Evolutionary conservation across 2,888 invertebrate genomes (phyloP).

Genomic region (Agonopterix arenella): DNA sequence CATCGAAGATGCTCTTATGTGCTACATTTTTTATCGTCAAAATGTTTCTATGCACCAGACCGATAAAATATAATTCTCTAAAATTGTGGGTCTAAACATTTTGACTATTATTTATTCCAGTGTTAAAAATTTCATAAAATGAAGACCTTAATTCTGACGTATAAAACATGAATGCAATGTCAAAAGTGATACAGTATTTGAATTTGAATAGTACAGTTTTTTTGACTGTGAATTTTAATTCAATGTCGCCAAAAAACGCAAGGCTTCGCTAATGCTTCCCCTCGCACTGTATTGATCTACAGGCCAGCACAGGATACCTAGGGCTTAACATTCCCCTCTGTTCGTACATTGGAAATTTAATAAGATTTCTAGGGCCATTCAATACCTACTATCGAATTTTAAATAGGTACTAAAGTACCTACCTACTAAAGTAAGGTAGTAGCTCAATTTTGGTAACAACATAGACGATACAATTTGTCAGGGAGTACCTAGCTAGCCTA

Average conservation of each 20-base stretch:
- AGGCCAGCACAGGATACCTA: slow-evolving; percentile 5
- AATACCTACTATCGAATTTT: no score
- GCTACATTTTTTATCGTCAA: slow-evolving; percentile 25
- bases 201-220: background rate
- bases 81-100: background rate
- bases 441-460: no score
- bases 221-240: background rate
- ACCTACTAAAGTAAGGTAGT: no score
- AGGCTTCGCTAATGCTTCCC: slow-evolving; percentile 5
- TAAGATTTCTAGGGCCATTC: no score
- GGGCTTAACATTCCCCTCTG: background rate
- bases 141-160: no score
- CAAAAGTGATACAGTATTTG: no score
- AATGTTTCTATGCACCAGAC: background rate
- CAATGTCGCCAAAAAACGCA: background rate
- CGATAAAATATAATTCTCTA: background rate
- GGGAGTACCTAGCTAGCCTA: no score
- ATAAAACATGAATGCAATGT: no score
- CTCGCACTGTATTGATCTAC: slow-evolving; percentile 6
- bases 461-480: no score
- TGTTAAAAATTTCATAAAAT: background rate
- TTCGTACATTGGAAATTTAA: no score
- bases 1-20: slow-evolving; percentile 19
- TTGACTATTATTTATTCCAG: background rate
- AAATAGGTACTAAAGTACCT: no score